Conservation (phyloP, 2,888 invertebrate species). For the Melieria crassipennis region DNA sequence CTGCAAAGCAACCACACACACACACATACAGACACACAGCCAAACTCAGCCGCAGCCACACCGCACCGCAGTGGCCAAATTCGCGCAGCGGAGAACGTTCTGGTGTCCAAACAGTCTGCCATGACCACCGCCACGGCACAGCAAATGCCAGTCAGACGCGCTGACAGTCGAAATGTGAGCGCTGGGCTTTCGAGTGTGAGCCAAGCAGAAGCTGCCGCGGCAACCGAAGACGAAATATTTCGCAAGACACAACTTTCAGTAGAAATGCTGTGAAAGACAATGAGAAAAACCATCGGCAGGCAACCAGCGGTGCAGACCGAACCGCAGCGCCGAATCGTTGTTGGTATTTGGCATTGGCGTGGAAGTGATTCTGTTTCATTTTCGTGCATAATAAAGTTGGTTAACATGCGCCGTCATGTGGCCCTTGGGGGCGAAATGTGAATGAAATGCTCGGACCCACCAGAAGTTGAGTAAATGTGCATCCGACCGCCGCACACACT, state of each 20-base stretch:
- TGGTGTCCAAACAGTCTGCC: slow-evolving; percentile 45
- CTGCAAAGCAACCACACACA: slow-evolving; percentile 22
- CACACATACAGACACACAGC: slow-evolving; percentile 6
- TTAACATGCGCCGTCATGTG: slow-evolving; percentile 43
- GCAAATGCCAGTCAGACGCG: slow-evolving; percentile 27
- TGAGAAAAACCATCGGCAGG: background rate
- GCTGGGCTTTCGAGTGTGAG: no score
- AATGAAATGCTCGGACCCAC: slow-evolving; percentile 49
- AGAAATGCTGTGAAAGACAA: slow-evolving; percentile 2
- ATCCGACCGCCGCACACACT: background rate
- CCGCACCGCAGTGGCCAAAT: background rate
- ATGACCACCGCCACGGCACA: slow-evolving; percentile 39
- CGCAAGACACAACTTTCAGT: background rate
- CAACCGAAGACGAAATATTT: no score
- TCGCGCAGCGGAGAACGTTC: background rate
- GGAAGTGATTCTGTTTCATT: slow-evolving; percentile 42
- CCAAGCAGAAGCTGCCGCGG: no score
- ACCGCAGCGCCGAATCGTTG: slow-evolving; percentile 1
- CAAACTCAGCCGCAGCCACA: background rate
- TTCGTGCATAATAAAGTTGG: slow-evolving; percentile 55
- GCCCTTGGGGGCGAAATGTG: slow-evolving; percentile 48
- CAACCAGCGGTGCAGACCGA: background rate
- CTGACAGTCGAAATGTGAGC: slow-evolving; percentile 5
- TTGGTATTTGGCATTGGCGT: slow-evolving; percentile 16
- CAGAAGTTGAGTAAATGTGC: slow-evolving; percentile 39